Evolutionary conservation across 2,113 vertebrate species (phyloP), one percentile per base, ranked within the genome.

Genomic region (Arizona elegans): DNA sequence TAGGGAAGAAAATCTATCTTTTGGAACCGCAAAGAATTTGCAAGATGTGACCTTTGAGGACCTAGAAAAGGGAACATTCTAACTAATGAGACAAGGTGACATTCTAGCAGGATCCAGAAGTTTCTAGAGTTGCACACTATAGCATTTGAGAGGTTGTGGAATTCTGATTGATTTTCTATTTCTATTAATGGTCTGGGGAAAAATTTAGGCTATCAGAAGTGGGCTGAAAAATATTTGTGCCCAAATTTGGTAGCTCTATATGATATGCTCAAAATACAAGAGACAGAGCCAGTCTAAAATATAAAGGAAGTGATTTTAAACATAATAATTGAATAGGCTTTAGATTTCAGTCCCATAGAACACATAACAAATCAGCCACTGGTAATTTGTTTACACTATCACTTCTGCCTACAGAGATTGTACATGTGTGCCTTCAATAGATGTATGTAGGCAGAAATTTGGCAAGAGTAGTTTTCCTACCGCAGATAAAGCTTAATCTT

Each of bases 81-180:
- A 92, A 89, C 92, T 91, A 94, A 96, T 90, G 92, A 96, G 90
- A 21, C 94, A 95, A 75, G 8, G 26, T 90, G 94, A 86, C 26
- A 2, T 52, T 2, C 43, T 11, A 56, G 86, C 38, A 94, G 91
- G 91, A 86, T 85, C 93, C 53, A 93, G 88, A 59, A 62, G 94
- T 93, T 86, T 90, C 81, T 58, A 91, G 88, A 55, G 38, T 75
- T 38, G 58, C 81, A 93, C 94, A 91, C 55, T 58, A 13, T 75
- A 1, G 23, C 8, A 70, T 86, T 88, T 94, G 89, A 70, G 91
- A 93, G 93, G 86, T 0, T 13, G 50, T 92, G 7, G 24, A 92
- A 90, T 33, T 92, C 43, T 94, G 55, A 92, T 93, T 90, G 94
- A 86, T 92, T 29, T 87, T 43, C 54, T 55, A 0, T 52, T 81